Base-by-base conservation (phyloP, 2,888 invertebrate species). In the Nipponacmea schrenckii region DNA sequence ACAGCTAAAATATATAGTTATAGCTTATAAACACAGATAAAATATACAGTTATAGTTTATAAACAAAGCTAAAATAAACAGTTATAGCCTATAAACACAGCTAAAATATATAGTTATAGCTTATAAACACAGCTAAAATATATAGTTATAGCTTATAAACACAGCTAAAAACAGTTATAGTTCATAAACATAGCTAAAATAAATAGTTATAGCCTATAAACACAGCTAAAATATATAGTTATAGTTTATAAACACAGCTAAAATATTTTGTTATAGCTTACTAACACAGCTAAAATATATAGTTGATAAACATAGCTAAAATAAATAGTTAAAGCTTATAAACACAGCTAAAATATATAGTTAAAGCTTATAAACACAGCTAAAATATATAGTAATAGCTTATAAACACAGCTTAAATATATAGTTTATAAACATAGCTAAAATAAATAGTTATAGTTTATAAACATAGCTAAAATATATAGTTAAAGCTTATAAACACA, bases 211-310 rank as follows among this genome's bases (percentile, higher is more conserved):
- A 1, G 1, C 5, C n/a, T 24, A 48, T n/a, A 67, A 20, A 7
- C 4, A 62, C 14, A 62, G 8, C 10, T 62, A 20, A 62, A 39
- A 39, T 39, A 39, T 8, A 39, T 8, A 39, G 39, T n/a, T n/a
- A n/a, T n/a, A n/a, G n/a, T n/a, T n/a, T n/a, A n/a, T n/a, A 90
- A 97, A 96, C 63, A 97, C 77, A 7, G 87, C 88, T 88, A 83
- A 39, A 82, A 84, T 39, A 44, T 24, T 50, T 65, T 62, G 15
- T 64, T 10, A 24, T 3, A 26, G 8, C 8, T 8, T 1, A 10
- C 10, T 7, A 26, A 64, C 64, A n/a, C 26, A 64, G 0, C 3
- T 26, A 26, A 27, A 64, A 64, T 26, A 26, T 64, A 64, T n/a
- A 24, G n/a, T 17, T 26, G 2, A 12, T 26, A 64, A 64, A 26